phyloP scores from a whole-genome alignment of 2,888 invertebrate species.

The Aporophyla nigra region DNA sequence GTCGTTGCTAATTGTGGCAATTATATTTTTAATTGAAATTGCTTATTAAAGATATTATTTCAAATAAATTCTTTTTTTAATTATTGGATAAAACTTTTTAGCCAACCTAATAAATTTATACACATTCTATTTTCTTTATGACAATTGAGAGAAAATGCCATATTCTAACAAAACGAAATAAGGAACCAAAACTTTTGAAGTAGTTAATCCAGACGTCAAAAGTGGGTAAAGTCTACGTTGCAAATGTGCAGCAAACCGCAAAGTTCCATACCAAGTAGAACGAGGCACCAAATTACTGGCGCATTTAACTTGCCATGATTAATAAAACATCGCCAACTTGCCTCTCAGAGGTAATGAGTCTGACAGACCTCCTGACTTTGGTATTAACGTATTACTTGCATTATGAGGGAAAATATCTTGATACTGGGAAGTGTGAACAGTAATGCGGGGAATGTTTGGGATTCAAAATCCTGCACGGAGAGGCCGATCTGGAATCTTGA shows the following conservation, averaged over 20 bases:
- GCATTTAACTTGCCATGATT: conserved; percentile 73
- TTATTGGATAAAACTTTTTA: no score
- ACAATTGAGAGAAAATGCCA: neutral
- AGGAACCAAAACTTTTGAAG: conserved; percentile 27
- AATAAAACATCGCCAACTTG: conserved; percentile 70
- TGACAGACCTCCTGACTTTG: conserved; percentile 30
- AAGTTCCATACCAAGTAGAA: conserved; percentile 59
- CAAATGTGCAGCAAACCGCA: conserved; percentile 64
- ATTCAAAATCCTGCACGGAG: neutral
- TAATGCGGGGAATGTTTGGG: neutral
- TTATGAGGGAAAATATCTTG: neutral
- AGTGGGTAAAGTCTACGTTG: conserved; percentile 55
- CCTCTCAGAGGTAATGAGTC: conserved; percentile 43
- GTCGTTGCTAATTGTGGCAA: no score
- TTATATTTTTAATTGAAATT: no score
- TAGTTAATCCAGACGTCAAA: conserved; percentile 51
- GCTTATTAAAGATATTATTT: no score
- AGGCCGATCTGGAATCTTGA: neutral
- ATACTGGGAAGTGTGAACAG: neutral
- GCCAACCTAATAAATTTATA: no score
- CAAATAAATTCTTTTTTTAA: no score
- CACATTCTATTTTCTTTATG: neutral
- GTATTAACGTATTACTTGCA: conserved; percentile 26
- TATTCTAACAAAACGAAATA: neutral
- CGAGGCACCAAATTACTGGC: conserved; percentile 69